These are phyloP conservation scores for Spisula solida DNA, from an alignment of 2,888 invertebrate genomes.

Conservation along the genomic window DNA sequence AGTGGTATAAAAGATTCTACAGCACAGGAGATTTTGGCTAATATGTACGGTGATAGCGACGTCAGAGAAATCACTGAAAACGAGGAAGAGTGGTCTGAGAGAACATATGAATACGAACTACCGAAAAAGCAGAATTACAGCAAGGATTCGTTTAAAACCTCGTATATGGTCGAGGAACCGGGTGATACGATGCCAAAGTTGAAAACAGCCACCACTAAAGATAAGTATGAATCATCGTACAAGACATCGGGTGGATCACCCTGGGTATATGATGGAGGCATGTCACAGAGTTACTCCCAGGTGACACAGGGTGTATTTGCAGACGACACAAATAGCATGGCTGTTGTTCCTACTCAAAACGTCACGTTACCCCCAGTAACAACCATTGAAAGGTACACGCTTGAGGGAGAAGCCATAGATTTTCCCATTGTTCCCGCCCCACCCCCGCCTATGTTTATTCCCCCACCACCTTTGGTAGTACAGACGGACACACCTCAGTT, in stretches of 20 bases:
- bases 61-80: slow-evolving; percentile 72
- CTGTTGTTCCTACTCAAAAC: slow-evolving; percentile 37
- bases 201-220: slow-evolving; percentile 56
- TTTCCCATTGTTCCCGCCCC: slow-evolving; percentile 44
- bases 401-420: slow-evolving; percentile 63
- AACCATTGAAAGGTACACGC: slow-evolving; percentile 59
- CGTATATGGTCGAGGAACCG: slow-evolving; percentile 70
- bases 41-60: slow-evolving; percentile 69
- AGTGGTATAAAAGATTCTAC: slow-evolving; percentile 71
- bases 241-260: slow-evolving; percentile 67
- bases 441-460: slow-evolving; percentile 44
- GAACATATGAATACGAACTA: slow-evolving; percentile 68
- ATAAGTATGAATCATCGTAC: slow-evolving; percentile 68
- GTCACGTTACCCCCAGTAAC: neutral
- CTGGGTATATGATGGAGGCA: slow-evolving; percentile 69
- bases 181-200: slow-evolving; percentile 52
- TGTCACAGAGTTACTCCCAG: slow-evolving; percentile 58
- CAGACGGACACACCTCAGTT: slow-evolving; percentile 64
- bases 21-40: slow-evolving; percentile 74
- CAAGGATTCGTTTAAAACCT: slow-evolving; percentile 63
- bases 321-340: slow-evolving; percentile 56
- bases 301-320: slow-evolving; percentile 46
- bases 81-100: slow-evolving; percentile 71
- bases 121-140: slow-evolving; percentile 53
- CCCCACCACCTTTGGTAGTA: slow-evolving; percentile 55